Base-by-base conservation (phyloP, 2,797 vertebrate species). In the Vespertilio murinus region DNA sequence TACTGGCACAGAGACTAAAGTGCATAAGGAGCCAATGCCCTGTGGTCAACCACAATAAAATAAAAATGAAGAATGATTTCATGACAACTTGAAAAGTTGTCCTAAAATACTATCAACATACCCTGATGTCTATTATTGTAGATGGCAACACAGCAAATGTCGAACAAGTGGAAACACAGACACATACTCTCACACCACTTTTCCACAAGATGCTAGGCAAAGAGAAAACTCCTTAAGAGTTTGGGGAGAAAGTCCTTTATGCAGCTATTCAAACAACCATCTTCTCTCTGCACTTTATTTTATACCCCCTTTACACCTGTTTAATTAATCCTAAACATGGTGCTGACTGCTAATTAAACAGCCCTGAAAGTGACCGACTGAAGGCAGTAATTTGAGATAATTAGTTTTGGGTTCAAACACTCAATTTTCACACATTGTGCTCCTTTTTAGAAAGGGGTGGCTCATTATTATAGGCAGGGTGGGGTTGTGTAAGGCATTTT, bases 381-480 rank as follows among this genome's bases (percentile, higher is more conserved):
- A 97, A 97, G 94, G 95, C 97, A 97, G 95, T 97, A 96, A 97
- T 97, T 97, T 97, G 95, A 97, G 95, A 97, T 97, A 97, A 97
- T 97, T 96, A 97, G 96, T 96, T 97, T 97, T 96, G 91, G 95
- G 95, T 97, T 97, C 94, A 97, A 97, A 97, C 95, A 96, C 75
- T 93, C 94, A 95, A 90, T 97, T 97, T 97, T 97, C 97, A 97
- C 97, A 96, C 95, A 93, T 97, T 87, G 94, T 97, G 95, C 79
- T 97, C 97, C 92, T 95, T 97, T 97, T 97, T 96, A 97, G 96
- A 96, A 94, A 96, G 38, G 74, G 93, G 93, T 87, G 90, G 87
- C 94, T 97, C 93, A 95, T 96, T 96, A 95, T 96, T 86, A 52
- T 78, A 95, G 92, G 56, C 42, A 54, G 81, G 52, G 78, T 97